phyloP scores from a whole-genome alignment of 2,113 vertebrate species.

The Scatophagus argus region DNA sequence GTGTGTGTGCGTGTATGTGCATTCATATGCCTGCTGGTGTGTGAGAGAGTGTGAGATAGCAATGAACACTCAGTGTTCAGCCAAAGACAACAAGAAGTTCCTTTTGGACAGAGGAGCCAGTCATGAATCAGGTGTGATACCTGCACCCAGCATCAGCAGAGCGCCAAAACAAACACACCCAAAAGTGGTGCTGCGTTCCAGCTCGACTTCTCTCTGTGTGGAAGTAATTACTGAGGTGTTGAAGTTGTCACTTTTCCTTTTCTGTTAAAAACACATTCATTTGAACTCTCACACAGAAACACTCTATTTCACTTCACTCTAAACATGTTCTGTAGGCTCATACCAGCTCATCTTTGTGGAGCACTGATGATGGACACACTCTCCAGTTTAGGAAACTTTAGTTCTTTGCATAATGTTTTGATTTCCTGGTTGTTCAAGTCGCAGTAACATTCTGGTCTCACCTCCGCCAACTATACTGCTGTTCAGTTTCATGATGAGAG shows the following conservation, averaged over 20 bases:
- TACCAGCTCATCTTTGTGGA: background rate
- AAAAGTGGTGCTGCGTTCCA: constrained; percentile 46
- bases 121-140: constrained; percentile 86
- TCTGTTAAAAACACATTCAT: constrained; percentile 58
- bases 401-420: constrained; percentile 13
- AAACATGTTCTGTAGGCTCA: background rate
- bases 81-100: constrained; percentile 81
- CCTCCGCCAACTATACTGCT: constrained; percentile 3
- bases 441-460: background rate
- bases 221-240: constrained; percentile 77
- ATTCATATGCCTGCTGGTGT: constrained; percentile 15
- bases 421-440: background rate
- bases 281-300: constrained; percentile 52
- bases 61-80: constrained; percentile 49
- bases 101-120: constrained; percentile 77
- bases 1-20: background rate
- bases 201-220: constrained; percentile 60
- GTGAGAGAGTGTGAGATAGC: constrained; percentile 63
- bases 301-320: constrained; percentile 7
- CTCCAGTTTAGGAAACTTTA: background rate
- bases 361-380: background rate
- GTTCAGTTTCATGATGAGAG: background rate
- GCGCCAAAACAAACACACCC: constrained; percentile 81
- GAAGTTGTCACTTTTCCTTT: constrained; percentile 76
- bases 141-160: constrained; percentile 62